Percentiles rank a stretch among this genome's conserved stretches.
These are phyloP conservation scores for Murina feae DNA, from an alignment of 2,113 vertebrate genomes.

Conservation along the genomic window DNA sequence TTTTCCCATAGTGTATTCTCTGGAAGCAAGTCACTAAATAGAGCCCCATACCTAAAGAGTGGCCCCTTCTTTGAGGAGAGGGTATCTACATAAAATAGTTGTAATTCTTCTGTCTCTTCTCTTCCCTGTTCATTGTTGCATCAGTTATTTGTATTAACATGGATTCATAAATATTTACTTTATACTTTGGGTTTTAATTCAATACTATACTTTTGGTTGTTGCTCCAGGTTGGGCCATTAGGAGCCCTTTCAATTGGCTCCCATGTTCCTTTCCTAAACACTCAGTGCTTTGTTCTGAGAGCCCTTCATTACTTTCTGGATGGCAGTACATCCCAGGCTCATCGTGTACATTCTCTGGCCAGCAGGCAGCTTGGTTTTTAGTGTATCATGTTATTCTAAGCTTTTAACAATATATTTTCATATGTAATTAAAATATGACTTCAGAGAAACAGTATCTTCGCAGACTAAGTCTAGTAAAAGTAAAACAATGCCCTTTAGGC, in stretches of 20 bases:
- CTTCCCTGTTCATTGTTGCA: background rate
- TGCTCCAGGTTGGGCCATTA: background rate
- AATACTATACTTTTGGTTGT: background rate
- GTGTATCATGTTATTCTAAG: background rate
- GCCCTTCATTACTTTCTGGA: background rate
- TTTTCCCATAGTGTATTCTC: background rate
- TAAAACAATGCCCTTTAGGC: background rate
- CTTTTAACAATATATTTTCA: background rate
- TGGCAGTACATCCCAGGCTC: background rate
- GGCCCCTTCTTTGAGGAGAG: background rate
- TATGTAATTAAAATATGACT: background rate
- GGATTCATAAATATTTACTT: background rate
- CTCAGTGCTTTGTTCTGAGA: background rate
- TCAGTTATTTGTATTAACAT: background rate
- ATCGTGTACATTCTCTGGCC: background rate
- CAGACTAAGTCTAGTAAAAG: background rate
- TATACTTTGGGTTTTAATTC: background rate
- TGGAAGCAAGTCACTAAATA: background rate
- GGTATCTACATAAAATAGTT: background rate
- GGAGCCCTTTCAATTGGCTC: background rate
- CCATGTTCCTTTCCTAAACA: background rate
- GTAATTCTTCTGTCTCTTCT: background rate
- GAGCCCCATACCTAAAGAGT: background rate
- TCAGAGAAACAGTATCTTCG: background rate
- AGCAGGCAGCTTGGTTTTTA: background rate